phyloP scores from a whole-genome alignment of 1,140 invertebrate species.

The Lepidurus couesii region DNA sequence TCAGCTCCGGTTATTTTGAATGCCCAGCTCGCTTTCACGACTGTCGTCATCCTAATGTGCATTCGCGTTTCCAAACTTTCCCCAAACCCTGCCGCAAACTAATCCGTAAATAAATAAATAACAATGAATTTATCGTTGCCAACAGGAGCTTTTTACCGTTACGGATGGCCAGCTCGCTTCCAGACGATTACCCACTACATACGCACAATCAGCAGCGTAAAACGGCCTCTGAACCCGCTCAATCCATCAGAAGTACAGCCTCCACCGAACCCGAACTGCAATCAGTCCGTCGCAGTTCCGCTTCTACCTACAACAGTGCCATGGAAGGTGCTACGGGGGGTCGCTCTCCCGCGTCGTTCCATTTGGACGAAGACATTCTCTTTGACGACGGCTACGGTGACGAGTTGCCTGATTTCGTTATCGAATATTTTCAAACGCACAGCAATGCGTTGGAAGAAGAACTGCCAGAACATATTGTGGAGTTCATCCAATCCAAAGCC shows the following conservation, averaged over 20 bases:
- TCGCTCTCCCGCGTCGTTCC: background rate
- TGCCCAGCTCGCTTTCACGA: background rate
- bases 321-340: slow-evolving; percentile 27
- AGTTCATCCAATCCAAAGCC: slow-evolving; percentile 29
- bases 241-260: background rate
- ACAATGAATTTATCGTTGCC: too few relatives aligned
- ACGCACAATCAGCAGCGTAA: background rate
- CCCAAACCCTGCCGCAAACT: background rate
- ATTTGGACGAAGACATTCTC: slow-evolving; percentile 26
- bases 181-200: background rate
- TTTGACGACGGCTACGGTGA: slow-evolving; percentile 24
- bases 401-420: slow-evolving; percentile 31
- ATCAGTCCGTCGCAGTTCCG: slow-evolving; percentile 1
- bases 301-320: background rate
- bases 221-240: background rate
- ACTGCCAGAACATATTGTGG: slow-evolving; percentile 30
- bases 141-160: background rate
- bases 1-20: slow-evolving; percentile 1
- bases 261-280: background rate
- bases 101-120: too few relatives aligned
- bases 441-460: slow-evolving; percentile 26
- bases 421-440: slow-evolving; percentile 29
- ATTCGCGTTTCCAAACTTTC: background rate
- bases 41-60: slow-evolving; percentile 2
- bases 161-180: background rate